These are phyloP conservation scores for Aradophagus sp. DNA, from an alignment of 1,140 invertebrate genomes.

Conservation along the genomic window DNA sequence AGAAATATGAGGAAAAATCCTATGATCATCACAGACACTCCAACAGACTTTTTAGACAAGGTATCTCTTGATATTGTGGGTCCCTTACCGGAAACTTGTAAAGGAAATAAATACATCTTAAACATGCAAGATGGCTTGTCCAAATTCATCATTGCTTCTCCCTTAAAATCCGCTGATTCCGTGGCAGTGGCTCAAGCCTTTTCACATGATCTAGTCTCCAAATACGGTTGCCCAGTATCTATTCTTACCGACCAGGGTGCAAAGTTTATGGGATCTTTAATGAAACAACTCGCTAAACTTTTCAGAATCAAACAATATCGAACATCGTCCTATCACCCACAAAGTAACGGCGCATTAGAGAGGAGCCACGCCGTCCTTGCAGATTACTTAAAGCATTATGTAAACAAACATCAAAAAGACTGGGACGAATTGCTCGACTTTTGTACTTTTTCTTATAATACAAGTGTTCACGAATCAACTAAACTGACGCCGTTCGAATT, in stretches of 20 bases:
- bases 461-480: no score
- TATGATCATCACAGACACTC: slow-evolving; percentile 2
- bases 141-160: not conserved
- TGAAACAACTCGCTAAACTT: not conserved
- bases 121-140: slow-evolving; percentile 5
- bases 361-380: no score
- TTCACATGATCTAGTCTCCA: not conserved
- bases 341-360: slow-evolving; percentile 26
- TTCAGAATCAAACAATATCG: slow-evolving; percentile 1
- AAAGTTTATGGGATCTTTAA: not conserved
- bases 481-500: no score
- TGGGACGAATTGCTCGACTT: no score
- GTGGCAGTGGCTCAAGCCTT: not conserved
- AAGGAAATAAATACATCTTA: not conserved
- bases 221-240: not conserved
- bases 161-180: not conserved
- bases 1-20: slow-evolving; percentile 50
- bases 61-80: slow-evolving; percentile 10
- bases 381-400: no score
- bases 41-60: not conserved
- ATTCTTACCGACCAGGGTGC: slow-evolving; percentile 2
- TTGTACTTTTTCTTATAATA: no score
- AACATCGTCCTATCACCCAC: slow-evolving; percentile 3
- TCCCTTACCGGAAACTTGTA: not conserved
- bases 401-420: no score